Conservation (phyloP, 1,140 invertebrate species). For the Drosophila littoralis region DNA sequence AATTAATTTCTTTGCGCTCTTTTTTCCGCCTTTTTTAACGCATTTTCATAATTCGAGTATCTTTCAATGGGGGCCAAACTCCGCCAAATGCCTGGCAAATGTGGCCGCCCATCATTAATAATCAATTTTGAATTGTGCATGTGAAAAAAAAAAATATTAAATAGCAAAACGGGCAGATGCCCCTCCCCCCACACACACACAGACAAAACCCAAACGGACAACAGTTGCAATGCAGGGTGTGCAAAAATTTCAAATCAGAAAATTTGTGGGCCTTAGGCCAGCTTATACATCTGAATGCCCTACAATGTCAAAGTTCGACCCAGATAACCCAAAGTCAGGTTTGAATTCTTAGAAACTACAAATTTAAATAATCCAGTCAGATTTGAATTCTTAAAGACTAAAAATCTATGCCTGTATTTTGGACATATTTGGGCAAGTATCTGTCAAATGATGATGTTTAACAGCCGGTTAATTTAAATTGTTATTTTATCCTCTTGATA, state of each 20-base stretch:
- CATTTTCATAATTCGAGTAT: constrained; percentile 62
- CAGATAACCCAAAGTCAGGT: too few relatives aligned
- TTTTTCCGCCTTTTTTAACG: constrained; percentile 56
- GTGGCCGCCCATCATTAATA: constrained; percentile 52
- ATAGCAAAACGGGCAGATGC: constrained; percentile 12
- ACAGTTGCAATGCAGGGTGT: constrained; percentile 8
- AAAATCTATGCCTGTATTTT: too few relatives aligned
- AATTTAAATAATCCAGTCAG: too few relatives aligned
- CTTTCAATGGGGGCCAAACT: constrained; percentile 20
- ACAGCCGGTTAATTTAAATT: too few relatives aligned
- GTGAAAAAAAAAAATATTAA: constrained; percentile 11
- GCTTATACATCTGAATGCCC: not conserved
- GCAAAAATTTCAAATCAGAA: not conserved
- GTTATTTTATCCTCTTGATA: too few relatives aligned
- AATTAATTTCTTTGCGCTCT: constrained; percentile 80
- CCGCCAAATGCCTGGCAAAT: constrained; percentile 8
- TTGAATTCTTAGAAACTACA: too few relatives aligned
- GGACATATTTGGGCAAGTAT: too few relatives aligned
- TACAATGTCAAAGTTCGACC: not conserved
- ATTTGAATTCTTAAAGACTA: too few relatives aligned
- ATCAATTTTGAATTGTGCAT: constrained; percentile 52
- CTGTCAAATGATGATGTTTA: too few relatives aligned
- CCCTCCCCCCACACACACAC: not conserved
- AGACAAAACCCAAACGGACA: constrained; percentile 15
- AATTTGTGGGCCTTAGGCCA: not conserved